Evolutionary conservation across 1,140 invertebrate species (phyloP), one percentile per base, ranked within the genome.

Genomic region (Drosophila yakuba): DNA sequence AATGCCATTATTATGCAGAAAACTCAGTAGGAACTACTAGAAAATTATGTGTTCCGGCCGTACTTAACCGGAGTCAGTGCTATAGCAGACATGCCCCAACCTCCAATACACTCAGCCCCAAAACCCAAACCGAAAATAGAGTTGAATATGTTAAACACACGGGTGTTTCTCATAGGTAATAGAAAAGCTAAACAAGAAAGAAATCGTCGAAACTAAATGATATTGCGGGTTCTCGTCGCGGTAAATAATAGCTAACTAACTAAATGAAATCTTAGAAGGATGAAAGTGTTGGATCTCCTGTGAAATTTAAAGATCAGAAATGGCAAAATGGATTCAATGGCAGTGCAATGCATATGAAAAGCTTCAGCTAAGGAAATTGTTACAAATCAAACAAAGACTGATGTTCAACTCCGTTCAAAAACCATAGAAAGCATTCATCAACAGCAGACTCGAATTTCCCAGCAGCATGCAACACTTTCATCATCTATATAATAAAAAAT

Each of bases 1-100:
- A 25, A 35, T 41, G 48, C 35, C 44, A n/a, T 57, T 64, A 15
- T 43, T 32, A 23, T 57, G 45, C 23, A 54, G 15, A 47, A 12
- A 52, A 23, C n/a, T 47, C 32, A 74, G 14, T 52, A 38, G 20
- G 3, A 50, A 51, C 4, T 35, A 45, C 15, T 38, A 28, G 25
- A 48, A 52, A 63, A 52, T 11, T 14, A 59, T 57, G 67, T 74
- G 72, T 89, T 89, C 76, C 84, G 84, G 76, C 45, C 54, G 60
- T 89, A 79, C 60, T 66, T 74, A 80, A 62, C 79, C 75, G 83
- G 83, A 77, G 64, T 39, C 69, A 79, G 61, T 82, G 83, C 74
- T 86, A 78, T 66, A 52, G 32, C 66, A 74, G 48, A 58, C 48
- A 60, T 56, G 43, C 54, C 25, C 36, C 50, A 63, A 38, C 44